Base-by-base conservation (phyloP, 2,888 invertebrate species). In the Rambutsinella grinnellia region DNA sequence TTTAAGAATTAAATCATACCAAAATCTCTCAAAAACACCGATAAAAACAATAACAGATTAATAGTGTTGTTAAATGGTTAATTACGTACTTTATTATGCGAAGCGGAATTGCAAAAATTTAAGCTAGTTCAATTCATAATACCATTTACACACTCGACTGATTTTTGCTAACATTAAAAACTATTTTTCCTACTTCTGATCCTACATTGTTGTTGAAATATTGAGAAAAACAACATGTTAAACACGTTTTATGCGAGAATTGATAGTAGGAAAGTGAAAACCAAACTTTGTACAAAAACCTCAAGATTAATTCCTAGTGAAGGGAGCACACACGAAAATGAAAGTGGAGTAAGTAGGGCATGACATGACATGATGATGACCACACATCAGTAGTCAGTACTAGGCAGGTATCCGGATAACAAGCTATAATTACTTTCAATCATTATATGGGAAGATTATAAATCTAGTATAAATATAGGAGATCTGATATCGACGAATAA, bases 281-380 rank as follows among this genome's bases (percentile, higher is more conserved):
- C 51, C n/a, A 28, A 56, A 57, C 26, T 47, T 56, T 13, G 13
- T 5, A 13, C 36, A 36, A 36, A 36, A 36, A 5, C 5, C 5
- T 5, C 36, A 5, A 8, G 36, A 36, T 72, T n/a, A 8, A 21
- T 46, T 23, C 28, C 28, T n/a, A 26, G 44, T 58, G 36, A 28
- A 28, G 27, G 3, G n/a, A 19, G 44, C 21, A n/a, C 5, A 47
- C 63, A 66, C 75, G 56, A 75, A 75, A 68, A 74, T 51, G 63
- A 62, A 68, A 62, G 63, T 61, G 57, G 44, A 68, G 24, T 63
- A 75, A 75, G 62, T 75, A 67, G 68, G 57, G 62, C 75, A 75
- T 75, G 63, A 68, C 62, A 75, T 56, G 61, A 65, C 47, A 49
- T 28, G 51, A 72, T 49, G 47, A 75, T 57, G 68, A 27, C 60